phyloP scores from a whole-genome alignment of 2,888 invertebrate genomes.

The Clunio marinus region DNA sequence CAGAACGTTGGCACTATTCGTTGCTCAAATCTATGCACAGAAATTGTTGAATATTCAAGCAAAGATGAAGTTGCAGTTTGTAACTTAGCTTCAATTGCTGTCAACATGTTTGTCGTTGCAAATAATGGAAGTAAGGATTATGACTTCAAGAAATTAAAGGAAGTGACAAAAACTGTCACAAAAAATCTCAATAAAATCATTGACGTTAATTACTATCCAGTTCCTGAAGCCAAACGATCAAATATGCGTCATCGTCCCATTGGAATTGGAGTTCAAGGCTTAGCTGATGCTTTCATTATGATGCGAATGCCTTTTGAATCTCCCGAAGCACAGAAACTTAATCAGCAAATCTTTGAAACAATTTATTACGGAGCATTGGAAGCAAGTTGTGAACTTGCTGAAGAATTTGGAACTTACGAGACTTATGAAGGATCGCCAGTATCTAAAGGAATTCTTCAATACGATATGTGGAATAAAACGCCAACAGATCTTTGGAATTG shows the following conservation, averaged over 20 bases:
- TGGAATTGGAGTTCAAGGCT: constrained; percentile 88
- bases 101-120: constrained; percentile 93
- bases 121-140: too few species aligned
- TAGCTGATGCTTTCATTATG: constrained; percentile 89
- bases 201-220: constrained; percentile 88
- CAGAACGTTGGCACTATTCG: constrained; percentile 94
- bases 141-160: constrained; percentile 76
- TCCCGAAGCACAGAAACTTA: constrained; percentile 72
- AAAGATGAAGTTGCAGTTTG: constrained; percentile 89
- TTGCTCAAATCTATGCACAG: constrained; percentile 92
- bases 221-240: constrained; percentile 74
- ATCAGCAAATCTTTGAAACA: constrained; percentile 91
- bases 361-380: constrained; percentile 89
- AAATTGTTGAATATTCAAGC: constrained; percentile 86
- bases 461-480: constrained; percentile 89
- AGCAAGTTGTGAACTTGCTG: constrained; percentile 85
- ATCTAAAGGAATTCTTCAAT: constrained; percentile 86
- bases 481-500: constrained; percentile 86
- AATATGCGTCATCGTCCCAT: constrained; percentile 77
- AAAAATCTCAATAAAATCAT: constrained; percentile 90
- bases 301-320: constrained; percentile 88
- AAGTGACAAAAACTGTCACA: constrained; percentile 78
- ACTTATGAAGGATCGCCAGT: constrained; percentile 86
- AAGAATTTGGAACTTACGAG: constrained; percentile 74
- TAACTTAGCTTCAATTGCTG: constrained; percentile 88